A percentile compares a stretch with the other conserved stretches of the same genome.
These are phyloP conservation scores for Hemichromis elongatus DNA, from an alignment of 2,113 vertebrate species.

Conservation along the genomic window DNA sequence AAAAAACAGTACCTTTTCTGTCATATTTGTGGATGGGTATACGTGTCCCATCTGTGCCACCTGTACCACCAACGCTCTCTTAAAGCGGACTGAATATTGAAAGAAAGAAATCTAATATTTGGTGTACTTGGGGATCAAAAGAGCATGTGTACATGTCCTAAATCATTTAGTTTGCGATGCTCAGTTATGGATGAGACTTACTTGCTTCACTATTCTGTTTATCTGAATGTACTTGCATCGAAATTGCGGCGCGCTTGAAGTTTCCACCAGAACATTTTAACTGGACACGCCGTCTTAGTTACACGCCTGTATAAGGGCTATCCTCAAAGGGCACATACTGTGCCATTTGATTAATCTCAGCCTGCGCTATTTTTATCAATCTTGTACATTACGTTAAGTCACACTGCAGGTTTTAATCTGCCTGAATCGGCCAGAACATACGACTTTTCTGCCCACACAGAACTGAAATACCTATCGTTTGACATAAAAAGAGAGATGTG, in stretches of 20 bases:
- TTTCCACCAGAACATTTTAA: not conserved
- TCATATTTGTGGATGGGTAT: not conserved
- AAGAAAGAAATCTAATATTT: not conserved
- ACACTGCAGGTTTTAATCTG: not conserved
- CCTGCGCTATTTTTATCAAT: not conserved
- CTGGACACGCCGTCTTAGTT: not conserved
- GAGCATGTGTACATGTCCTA: not conserved
- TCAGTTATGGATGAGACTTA: not conserved
- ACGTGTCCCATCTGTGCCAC: not conserved
- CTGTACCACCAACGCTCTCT: not conserved
- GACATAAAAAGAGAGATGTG: not conserved
- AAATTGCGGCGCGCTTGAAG: not conserved
- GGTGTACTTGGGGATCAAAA: not conserved
- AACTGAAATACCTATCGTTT: not conserved
- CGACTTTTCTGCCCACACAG: not conserved
- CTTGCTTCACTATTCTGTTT: not conserved
- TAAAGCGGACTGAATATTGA: not conserved
- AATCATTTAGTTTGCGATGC: not conserved
- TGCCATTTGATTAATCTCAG: not conserved
- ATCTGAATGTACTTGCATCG: not conserved
- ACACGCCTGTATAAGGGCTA: not conserved
- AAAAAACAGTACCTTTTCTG: fast-evolving
- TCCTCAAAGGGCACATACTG: not conserved
- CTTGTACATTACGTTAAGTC: not conserved
- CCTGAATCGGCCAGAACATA: not conserved